Percentiles rank a stretch among this genome's conserved stretches.
These are phyloP conservation scores for Cyprinus carpio DNA, from an alignment of 2,113 vertebrate genomes.

Conservation along the genomic window DNA sequence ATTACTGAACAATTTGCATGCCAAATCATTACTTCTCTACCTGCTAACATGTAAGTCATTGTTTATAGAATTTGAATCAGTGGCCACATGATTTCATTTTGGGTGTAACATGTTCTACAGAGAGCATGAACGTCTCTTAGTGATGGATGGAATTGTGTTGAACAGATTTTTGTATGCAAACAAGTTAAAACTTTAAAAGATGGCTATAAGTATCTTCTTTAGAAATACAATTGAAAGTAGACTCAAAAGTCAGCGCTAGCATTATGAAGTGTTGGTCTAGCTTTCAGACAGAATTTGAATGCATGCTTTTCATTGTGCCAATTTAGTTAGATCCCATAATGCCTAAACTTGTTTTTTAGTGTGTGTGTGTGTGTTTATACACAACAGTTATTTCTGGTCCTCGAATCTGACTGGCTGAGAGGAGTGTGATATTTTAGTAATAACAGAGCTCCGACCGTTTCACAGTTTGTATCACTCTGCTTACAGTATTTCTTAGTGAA, in stretches of 20 bases:
- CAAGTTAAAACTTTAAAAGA: too few species aligned
- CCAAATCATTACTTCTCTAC: neutral
- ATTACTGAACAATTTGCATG: neutral
- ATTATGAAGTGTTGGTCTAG: neutral
- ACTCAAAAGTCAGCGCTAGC: too few species aligned
- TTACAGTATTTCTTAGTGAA: too few species aligned
- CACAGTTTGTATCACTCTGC: too few species aligned
- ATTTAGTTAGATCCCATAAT: slow-evolving; percentile 33
- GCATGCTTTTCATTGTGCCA: neutral
- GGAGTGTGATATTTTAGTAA: too few species aligned
- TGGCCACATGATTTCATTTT: neutral
- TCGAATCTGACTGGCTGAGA: too few species aligned
- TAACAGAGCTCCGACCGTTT: too few species aligned
- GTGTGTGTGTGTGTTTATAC: too few species aligned
- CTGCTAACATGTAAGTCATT: neutral
- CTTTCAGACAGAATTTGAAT: slow-evolving; percentile 8
- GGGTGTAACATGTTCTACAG: slow-evolving; percentile 7
- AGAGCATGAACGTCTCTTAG: neutral
- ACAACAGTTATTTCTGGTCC: too few species aligned
- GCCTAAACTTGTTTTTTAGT: slow-evolving; percentile 2
- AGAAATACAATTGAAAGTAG: too few species aligned
- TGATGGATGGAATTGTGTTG: neutral
- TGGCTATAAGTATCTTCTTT: neutral
- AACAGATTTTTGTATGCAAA: neutral
- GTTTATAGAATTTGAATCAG: neutral